Evolutionary conservation across 2,888 invertebrate species (phyloP).

Genomic region (Linyphia triangularis): DNA sequence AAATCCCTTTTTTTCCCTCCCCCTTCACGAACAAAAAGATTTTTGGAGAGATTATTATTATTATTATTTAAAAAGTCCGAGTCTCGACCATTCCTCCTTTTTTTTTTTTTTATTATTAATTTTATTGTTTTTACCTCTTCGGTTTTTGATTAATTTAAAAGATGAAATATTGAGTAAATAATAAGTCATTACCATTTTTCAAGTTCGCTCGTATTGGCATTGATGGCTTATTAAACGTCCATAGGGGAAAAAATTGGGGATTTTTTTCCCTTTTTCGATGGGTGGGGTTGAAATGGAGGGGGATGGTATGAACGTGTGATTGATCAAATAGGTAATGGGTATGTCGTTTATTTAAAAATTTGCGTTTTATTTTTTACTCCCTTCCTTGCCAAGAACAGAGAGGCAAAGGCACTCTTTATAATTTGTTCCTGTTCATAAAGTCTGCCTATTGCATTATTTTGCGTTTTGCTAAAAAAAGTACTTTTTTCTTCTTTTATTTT

Average conservation of each 20-base stretch:
- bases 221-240: conserved; percentile 75
- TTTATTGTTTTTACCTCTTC: conserved; percentile 10
- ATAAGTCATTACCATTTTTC: conserved; percentile 75
- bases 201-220: conserved; percentile 71
- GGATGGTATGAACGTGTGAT: conserved; percentile 45
- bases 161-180: conserved; percentile 75
- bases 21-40: conserved; percentile 14
- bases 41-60: conserved; percentile 54
- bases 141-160: conserved; percentile 73
- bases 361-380: conserved; percentile 46
- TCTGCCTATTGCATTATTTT: conserved; percentile 8
- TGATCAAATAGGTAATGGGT: conserved; percentile 75
- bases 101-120: conserved; percentile 38
- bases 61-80: conserved; percentile 71
- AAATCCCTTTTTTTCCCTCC: conserved; percentile 33
- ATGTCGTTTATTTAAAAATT: conserved; percentile 74
- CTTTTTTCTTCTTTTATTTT: background rate
- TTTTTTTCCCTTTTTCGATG: conserved; percentile 30
- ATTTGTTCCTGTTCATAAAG: conserved; percentile 48
- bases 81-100: background rate
- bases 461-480: conserved; percentile 1
- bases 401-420: conserved; percentile 56
- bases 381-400: background rate
- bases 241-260: conserved; percentile 25
- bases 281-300: conserved; percentile 50